Base-by-base conservation (phyloP, 92 coral and sea anemone species). In the Umimayanthus kanabou region DNA sequence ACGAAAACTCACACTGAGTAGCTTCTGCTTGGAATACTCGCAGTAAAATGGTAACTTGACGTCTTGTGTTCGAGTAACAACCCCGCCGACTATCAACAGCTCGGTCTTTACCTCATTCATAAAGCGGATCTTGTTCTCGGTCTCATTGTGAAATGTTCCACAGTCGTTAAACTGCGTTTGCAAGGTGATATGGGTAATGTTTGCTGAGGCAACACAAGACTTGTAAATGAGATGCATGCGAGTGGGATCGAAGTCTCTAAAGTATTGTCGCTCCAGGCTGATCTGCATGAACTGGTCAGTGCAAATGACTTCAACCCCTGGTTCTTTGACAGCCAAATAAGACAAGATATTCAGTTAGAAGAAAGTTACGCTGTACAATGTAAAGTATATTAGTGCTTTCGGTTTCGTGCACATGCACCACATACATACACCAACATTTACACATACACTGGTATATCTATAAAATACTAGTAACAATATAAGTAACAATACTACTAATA, bases 31-130 rank as follows among this genome's bases (percentile, higher is more conserved):
- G 16, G 93, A 90, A 82, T 90, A 90, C 40, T 82, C 79, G 79
- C 93, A 90, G 84, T 81, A 90, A 42, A 90, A 87, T 50, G 93
- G 93, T 5, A 90, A 7, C 29, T 15, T 49, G 80, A 87, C 61
- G 55, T 90, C 88, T 1, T 77, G 88, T 20, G 80, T 69, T 47
- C 82, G 88, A 13, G 81, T 67, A 30, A 85, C 77, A 14, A 73
- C 88, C 45, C 79, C 80, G 45, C 28, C 79, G n/a, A 85, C 29
- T 33, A 73, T 50, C 39, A 85, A 29, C 22, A 85, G 67, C n/a
- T 85, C 39, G 39, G 69, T 50, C 25, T 73, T 71, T 22, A 85
- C 80, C 23, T 45, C 85, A 67, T 89, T 89, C 84, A 73, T 82
- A 81, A 82, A 89, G 33, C 78, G 61, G 26, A 89, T 58, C 30